phyloP scores from a whole-genome alignment of 1,140 invertebrate genomes.

The Oedothorax gibbosus region DNA sequence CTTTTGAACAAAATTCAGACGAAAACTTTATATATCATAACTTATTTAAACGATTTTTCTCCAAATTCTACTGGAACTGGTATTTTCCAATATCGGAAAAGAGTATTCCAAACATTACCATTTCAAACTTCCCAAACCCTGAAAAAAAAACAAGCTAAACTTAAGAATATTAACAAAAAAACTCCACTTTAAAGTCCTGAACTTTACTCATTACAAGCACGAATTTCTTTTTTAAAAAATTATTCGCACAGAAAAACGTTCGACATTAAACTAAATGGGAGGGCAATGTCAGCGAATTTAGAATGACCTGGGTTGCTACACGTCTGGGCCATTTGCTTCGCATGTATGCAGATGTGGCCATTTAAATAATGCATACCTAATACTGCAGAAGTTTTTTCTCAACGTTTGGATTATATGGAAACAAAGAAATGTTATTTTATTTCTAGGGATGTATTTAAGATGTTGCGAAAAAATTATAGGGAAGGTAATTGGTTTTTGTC shows the following conservation, averaged over 20 bases:
- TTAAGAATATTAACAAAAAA: not conserved
- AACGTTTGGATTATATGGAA: too few relatives aligned
- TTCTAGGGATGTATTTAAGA: too few relatives aligned
- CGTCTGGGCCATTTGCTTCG: slow-evolving; percentile 4
- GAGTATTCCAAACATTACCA: too few relatives aligned
- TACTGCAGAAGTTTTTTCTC: not conserved
- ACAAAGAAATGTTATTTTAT: too few relatives aligned
- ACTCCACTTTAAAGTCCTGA: slow-evolving; percentile 3
- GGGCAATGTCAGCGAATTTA: slow-evolving; percentile 3
- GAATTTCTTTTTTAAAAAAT: slow-evolving; percentile 24
- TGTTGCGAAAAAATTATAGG: too few relatives aligned
- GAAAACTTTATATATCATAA: too few relatives aligned
- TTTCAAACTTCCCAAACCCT: not conserved
- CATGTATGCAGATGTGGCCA: slow-evolving; percentile 7
- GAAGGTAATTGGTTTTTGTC: too few relatives aligned
- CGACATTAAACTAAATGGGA: slow-evolving; percentile 2
- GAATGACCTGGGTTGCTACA: slow-evolving; percentile 11
- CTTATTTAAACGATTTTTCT: too few relatives aligned
- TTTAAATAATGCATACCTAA: slow-evolving; percentile 32
- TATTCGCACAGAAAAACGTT: not conserved
- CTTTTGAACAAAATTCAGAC: too few relatives aligned
- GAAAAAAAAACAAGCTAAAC: not conserved
- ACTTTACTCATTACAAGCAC: not conserved
- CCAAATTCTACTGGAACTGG: too few relatives aligned
- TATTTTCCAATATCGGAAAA: too few relatives aligned